These are phyloP conservation scores for Bujurquina vittata DNA, from an alignment of 2,113 vertebrate genomes.

Conservation along the genomic window DNA sequence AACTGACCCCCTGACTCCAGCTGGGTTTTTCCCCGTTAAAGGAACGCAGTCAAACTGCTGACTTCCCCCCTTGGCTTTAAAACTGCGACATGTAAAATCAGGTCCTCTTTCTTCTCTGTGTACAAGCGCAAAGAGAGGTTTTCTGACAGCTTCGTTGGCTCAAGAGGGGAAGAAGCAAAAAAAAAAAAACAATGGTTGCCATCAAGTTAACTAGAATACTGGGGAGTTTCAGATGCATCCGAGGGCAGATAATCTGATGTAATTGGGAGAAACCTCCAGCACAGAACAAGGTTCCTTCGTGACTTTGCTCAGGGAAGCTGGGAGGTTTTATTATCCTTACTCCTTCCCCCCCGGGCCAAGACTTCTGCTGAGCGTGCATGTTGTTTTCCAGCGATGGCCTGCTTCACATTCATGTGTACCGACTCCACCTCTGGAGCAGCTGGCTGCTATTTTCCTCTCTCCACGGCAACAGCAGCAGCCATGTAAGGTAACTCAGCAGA, in stretches of 20 bases:
- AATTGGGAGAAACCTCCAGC: conserved; percentile 41
- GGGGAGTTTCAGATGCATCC: conserved; percentile 6
- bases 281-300: conserved; percentile 13
- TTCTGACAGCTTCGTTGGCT: conserved; percentile 32
- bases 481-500: conserved; percentile 33
- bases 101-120: conserved; percentile 15
- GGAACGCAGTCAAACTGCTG: conserved; percentile 38
- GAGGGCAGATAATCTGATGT: conserved; percentile 36
- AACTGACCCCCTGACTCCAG: conserved; percentile 39
- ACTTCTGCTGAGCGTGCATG: conserved; percentile 37
- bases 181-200: conserved; percentile 6
- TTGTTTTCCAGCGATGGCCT: conserved; percentile 28
- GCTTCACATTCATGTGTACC: conserved; percentile 15
- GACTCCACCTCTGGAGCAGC: conserved; percentile 49
- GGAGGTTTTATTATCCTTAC: conserved; percentile 42
- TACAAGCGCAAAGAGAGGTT: not conserved
- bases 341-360: conserved; percentile 9
- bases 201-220: conserved; percentile 29
- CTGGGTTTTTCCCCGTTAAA: conserved; percentile 11
- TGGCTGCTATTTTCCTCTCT: conserved; percentile 32
- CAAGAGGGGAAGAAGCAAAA: not conserved
- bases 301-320: conserved; percentile 24
- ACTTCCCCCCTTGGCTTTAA: conserved; percentile 32
- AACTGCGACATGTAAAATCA: conserved; percentile 40
- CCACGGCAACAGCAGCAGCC: conserved; percentile 24